A percentile compares a stretch with the other conserved stretches of the same genome.
Conservation (phyloP, 2,113 vertebrate species). For the Cacatua alba region DNA sequence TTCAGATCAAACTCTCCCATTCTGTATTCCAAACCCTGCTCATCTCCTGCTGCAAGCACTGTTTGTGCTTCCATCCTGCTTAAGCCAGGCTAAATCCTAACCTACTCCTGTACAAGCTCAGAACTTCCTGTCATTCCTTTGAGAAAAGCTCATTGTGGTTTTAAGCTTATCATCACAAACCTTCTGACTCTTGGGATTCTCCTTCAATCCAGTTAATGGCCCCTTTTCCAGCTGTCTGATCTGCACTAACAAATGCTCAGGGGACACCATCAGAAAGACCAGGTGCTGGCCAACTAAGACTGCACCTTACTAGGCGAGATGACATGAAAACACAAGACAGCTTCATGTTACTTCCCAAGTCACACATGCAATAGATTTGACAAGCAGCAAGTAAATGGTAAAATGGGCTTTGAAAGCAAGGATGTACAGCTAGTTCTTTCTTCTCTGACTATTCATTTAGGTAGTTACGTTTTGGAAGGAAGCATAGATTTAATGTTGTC, state of each 20-base stretch:
- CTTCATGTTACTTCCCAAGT: background rate
- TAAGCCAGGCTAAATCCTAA: constrained; percentile 51
- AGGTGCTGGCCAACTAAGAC: background rate
- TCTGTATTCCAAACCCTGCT: constrained; percentile 29
- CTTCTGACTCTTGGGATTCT: background rate
- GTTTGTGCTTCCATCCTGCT: constrained; percentile 36
- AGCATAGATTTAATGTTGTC: background rate
- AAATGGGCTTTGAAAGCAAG: background rate
- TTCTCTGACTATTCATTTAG: background rate
- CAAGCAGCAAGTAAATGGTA: background rate
- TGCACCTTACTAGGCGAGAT: background rate
- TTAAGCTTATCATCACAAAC: background rate
- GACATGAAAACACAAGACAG: background rate
- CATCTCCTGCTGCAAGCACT: constrained; percentile 5
- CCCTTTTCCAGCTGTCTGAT: background rate
- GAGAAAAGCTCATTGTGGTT: background rate
- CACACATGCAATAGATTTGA: background rate
- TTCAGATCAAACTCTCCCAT: background rate
- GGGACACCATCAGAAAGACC: background rate
- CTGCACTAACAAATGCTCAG: background rate
- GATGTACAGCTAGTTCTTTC: background rate
- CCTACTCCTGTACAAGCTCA: background rate
- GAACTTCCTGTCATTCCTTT: constrained; percentile 23
- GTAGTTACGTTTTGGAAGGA: background rate
- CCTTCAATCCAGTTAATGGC: background rate